A percentile compares a stretch with the other conserved stretches of the same genome.
Conservation (phyloP, 1,140 invertebrate species). For the Drosophila simulans region DNA sequence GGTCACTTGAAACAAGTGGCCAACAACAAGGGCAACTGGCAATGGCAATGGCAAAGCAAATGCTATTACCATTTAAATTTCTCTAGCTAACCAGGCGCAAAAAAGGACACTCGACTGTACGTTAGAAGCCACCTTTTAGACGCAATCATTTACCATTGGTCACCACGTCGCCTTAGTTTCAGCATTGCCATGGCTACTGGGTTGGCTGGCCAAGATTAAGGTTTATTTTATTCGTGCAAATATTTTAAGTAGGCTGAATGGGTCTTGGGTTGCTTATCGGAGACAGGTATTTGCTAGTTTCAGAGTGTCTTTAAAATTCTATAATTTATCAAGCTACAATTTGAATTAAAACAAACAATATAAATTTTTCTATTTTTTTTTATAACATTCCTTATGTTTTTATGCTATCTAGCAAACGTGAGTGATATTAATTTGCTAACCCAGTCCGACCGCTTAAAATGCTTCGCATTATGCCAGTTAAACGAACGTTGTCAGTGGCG, state of each 20-base stretch:
- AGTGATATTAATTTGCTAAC: slow-evolving; percentile 29
- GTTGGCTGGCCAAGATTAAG: slow-evolving; percentile 9
- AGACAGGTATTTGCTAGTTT: neutral
- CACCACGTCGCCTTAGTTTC: neutral
- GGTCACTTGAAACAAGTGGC: slow-evolving; percentile 67
- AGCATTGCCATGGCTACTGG: slow-evolving; percentile 4
- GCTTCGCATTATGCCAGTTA: slow-evolving; percentile 37
- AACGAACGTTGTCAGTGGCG: slow-evolving; percentile 54
- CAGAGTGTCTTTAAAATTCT: too few species aligned
- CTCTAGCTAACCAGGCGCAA: slow-evolving; percentile 70
- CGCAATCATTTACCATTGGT: slow-evolving; percentile 48
- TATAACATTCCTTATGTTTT: neutral
- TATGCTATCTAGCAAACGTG: neutral
- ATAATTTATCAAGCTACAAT: too few species aligned
- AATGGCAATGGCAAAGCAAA: slow-evolving; percentile 58
- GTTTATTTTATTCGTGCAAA: slow-evolving; percentile 5
- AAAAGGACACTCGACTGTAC: slow-evolving; percentile 64
- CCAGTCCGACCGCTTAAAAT: slow-evolving; percentile 2
- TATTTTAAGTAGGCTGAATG: neutral
- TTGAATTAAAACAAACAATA: too few species aligned
- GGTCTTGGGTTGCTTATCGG: neutral
- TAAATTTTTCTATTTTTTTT: neutral
- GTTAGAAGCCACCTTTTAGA: slow-evolving; percentile 53
- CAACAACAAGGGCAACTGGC: slow-evolving; percentile 42
- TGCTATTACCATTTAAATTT: slow-evolving; percentile 75